These are phyloP conservation scores for Drosophila asahinai DNA, from an alignment of 1,140 invertebrate species.

Conservation along the genomic window DNA sequence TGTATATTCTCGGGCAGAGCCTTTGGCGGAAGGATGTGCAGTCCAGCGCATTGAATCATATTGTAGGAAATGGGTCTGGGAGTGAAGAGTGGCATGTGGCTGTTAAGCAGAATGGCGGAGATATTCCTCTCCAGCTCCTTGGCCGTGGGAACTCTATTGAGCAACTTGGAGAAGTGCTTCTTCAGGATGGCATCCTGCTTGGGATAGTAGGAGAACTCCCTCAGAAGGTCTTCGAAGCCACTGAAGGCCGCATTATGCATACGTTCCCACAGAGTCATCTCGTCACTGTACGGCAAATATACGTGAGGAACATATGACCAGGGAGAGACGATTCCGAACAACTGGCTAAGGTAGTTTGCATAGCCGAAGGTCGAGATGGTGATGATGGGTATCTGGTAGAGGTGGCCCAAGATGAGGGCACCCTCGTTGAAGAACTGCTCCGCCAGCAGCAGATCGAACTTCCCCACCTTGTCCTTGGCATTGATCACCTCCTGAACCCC, in stretches of 20 bases:
- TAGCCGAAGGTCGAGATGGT: constrained; percentile 74
- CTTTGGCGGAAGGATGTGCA: constrained; percentile 85
- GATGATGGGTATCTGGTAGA: constrained; percentile 83
- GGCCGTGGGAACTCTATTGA: constrained; percentile 73
- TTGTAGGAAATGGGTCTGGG: constrained; percentile 85
- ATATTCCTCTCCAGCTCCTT: constrained; percentile 86
- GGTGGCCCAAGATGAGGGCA: constrained; percentile 78
- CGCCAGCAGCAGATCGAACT: constrained; percentile 84
- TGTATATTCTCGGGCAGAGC: constrained; percentile 75
- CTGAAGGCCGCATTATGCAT: constrained; percentile 54
- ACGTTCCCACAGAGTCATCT: constrained; percentile 84
- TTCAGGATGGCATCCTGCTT: constrained; percentile 70
- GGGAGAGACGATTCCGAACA: constrained; percentile 70
- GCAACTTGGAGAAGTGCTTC: constrained; percentile 66
- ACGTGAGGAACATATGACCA: constrained; percentile 81
- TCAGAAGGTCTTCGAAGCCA: constrained; percentile 47
- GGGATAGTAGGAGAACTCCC: constrained; percentile 64
- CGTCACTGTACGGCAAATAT: constrained; percentile 60
- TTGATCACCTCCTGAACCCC: constrained; percentile 80
- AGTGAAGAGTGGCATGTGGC: constrained; percentile 84
- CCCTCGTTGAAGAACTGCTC: constrained; percentile 85
- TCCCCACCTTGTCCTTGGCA: constrained; percentile 63
- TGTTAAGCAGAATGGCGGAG: constrained; percentile 86
- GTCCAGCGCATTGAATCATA: constrained; percentile 86
- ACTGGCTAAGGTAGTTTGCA: constrained; percentile 72